Evolutionary conservation across 2,888 invertebrate genomes (phyloP), one percentile per base, ranked within the genome.

Genomic region (Drosophila nr. medialis): DNA sequence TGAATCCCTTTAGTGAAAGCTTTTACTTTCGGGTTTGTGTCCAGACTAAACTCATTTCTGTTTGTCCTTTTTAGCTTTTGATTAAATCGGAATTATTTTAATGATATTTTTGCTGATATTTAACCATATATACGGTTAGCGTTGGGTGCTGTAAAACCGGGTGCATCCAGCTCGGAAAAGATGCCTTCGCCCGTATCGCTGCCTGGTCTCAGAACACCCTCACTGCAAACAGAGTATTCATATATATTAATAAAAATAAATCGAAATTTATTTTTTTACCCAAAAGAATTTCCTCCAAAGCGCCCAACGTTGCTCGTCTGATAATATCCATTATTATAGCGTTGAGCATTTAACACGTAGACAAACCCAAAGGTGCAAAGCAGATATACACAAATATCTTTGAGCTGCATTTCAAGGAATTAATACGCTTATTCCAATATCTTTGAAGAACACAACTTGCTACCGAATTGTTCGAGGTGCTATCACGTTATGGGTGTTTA

Each of bases 151-250:
- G 55, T 27, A 0, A 21, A 69, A n/a, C 15, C 29, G 11, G 77
- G 77, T 2, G 56, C 77, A 49, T 77, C 77, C 6, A 49, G 11
- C 4, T 45, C 67, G 0, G 59, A 50, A 36, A 79, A 70, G 8
- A 62, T 69, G 18, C 75, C 80, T 10, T 51, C 77, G 2, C 65
- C 56, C 11, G 38, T 51, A 56, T 75, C 64, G 24, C 63, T 53
- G 48, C 65, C 80, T 1, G 75, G 70, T 6, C 58, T 59, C 4
- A 69, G 62, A 3, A 56, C 48, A 6, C 77, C 80, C 60, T 77
- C 77, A 34, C 77, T 77, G 51, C 15, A 40, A 53, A n/a, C 10
- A 34, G n/a, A 24, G 27, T 24, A 18, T 32, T 18, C 13, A 2
- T 10, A 29, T 10, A 4, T n/a, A 27, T 15, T 38, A 2, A 21